Evolutionary conservation across 2,113 vertebrate species (phyloP).

Genomic region (Megaleporinus macrocephalus): DNA sequence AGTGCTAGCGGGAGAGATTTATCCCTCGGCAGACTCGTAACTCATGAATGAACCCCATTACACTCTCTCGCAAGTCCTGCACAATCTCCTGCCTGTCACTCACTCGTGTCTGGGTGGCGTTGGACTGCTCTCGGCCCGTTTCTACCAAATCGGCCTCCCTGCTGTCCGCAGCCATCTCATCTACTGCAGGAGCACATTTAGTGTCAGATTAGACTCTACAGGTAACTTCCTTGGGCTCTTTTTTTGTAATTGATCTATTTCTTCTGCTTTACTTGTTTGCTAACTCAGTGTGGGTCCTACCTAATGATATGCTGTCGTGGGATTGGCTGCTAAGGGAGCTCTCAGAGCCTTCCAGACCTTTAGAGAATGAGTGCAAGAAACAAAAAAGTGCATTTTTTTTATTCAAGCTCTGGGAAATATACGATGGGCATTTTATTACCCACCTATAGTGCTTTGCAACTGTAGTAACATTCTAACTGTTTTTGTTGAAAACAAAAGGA

Average conservation of each 20-base stretch:
- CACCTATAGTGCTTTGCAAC: too few species aligned
- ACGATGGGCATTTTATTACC: too few species aligned
- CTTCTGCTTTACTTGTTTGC: background rate
- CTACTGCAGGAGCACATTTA: constrained; percentile 9
- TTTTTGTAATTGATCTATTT: background rate
- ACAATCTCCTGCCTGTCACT: constrained; percentile 75
- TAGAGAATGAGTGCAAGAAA: too few species aligned
- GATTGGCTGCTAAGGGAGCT: background rate
- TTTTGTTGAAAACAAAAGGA: too few species aligned
- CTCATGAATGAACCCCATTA: constrained; percentile 78
- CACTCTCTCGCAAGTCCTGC: constrained; percentile 64
- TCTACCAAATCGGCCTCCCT: background rate
- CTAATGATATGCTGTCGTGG: constrained; percentile 8
- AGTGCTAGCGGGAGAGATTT: constrained; percentile 71
- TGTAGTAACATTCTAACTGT: too few species aligned
- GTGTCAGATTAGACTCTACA: background rate
- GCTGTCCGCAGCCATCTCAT: constrained; percentile 32
- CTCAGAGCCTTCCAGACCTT: too few species aligned
- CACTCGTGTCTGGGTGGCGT: constrained; percentile 72
- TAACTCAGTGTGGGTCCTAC: background rate
- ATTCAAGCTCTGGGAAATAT: too few species aligned
- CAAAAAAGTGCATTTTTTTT: too few species aligned
- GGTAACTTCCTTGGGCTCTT: background rate
- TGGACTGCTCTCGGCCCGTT: constrained; percentile 53
- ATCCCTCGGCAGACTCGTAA: constrained; percentile 76